Percentiles rank a stretch among this genome's conserved stretches.
Conservation (phyloP, 2,797 vertebrate genomes). For the Ptychobarbus kaznakovi region DNA sequence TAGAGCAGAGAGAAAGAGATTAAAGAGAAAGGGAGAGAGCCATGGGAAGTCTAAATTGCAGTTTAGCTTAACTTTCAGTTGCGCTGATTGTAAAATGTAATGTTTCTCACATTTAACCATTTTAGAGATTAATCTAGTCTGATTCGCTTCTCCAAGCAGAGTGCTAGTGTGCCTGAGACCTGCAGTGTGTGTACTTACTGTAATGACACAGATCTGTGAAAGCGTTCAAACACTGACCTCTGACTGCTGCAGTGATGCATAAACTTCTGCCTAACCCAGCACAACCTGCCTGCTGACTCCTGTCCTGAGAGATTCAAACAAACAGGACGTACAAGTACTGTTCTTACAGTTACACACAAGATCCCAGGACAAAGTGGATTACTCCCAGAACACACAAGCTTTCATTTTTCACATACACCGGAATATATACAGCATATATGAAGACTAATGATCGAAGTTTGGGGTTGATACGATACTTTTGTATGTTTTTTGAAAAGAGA, state of each 20-base stretch:
- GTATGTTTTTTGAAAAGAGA: not conserved
- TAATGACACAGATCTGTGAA: not conserved
- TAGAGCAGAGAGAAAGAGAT: constrained; percentile 24
- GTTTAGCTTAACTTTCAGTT: constrained; percentile 25
- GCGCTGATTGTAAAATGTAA: not conserved
- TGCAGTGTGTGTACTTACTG: constrained; percentile 17
- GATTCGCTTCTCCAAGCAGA: not conserved
- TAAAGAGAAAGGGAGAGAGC: not conserved
- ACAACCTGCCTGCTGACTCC: constrained; percentile 5
- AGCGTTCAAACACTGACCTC: not conserved
- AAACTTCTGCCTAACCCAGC: constrained; percentile 15
- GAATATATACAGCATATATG: not conserved
- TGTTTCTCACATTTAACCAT: not conserved
- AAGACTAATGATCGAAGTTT: not conserved
- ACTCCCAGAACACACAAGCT: not conserved
- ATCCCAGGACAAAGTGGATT: constrained; percentile 3
- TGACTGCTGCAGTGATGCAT: constrained; percentile 12
- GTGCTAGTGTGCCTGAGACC: not conserved
- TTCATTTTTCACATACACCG: not conserved
- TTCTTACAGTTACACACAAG: not conserved
- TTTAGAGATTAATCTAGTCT: not conserved
- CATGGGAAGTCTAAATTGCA: not conserved
- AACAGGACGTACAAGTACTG: not conserved
- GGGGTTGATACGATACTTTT: not conserved
- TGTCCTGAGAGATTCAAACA: constrained; percentile 21